Conservation (phyloP, 2,888 invertebrate genomes). For the Diaprepes abbreviatus region DNA sequence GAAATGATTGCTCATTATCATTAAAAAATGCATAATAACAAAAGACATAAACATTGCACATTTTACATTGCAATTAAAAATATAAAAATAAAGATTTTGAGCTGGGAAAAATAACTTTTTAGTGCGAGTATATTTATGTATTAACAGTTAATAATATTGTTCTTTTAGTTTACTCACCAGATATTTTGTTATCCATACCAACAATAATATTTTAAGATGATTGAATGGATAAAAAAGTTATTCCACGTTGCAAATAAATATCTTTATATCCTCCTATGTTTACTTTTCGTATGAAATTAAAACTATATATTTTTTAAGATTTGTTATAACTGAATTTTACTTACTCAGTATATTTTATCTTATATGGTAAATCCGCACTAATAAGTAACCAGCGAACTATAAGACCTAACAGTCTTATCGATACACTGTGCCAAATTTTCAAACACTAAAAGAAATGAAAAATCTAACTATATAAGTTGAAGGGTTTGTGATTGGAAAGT, state of each 20-base stretch:
- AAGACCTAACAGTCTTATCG: background rate
- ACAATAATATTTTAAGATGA: too few species aligned
- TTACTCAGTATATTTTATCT: too few species aligned
- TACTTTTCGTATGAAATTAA: too few species aligned
- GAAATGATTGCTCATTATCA: conserved; percentile 10
- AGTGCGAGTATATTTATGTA: too few species aligned
- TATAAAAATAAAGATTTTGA: background rate
- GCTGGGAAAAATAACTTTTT: background rate
- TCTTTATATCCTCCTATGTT: too few species aligned
- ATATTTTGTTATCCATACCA: too few species aligned
- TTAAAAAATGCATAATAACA: background rate
- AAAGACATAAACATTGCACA: conserved; percentile 10
- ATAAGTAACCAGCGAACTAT: background rate
- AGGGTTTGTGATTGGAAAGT: conserved; percentile 18
- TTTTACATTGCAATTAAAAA: background rate
- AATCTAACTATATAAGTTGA: background rate
- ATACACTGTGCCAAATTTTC: conserved; percentile 13
- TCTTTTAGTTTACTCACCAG: too few species aligned
- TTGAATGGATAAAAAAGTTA: too few species aligned
- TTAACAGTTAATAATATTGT: too few species aligned
- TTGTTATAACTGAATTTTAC: too few species aligned
- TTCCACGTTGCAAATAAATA: too few species aligned
- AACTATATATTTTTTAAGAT: too few species aligned
- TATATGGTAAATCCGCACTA: background rate
- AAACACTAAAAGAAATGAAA: background rate